Conservation (phyloP, 2,113 vertebrate species). For the Oryzias curvinotus region DNA sequence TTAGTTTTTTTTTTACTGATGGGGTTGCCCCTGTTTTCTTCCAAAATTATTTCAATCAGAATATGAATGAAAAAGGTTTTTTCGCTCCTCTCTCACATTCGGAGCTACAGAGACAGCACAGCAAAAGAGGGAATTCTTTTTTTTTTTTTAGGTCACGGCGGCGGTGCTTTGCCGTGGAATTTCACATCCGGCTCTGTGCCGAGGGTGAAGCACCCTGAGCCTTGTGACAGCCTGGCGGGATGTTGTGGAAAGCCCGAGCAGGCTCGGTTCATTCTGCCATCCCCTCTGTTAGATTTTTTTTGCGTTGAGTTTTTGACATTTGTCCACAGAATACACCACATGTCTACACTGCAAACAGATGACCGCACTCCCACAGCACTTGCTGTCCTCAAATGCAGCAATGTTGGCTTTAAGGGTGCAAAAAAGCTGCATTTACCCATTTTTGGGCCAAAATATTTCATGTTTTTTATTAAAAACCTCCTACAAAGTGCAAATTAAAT, state of each 20-base stretch:
- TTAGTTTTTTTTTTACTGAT: neutral
- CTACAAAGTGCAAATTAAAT: too few relatives aligned
- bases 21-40: neutral
- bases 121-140: conserved; percentile 18
- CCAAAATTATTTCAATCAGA: conserved; percentile 13
- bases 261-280: conserved; percentile 17
- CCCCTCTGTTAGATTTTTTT: conserved; percentile 14
- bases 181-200: conserved; percentile 38
- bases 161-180: conserved; percentile 36
- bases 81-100: neutral
- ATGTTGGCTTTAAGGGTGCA: conserved; percentile 12
- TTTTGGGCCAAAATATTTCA: neutral
- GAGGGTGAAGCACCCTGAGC: conserved; percentile 31
- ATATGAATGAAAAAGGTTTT: conserved; percentile 15
- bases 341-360: conserved; percentile 35
- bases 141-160: conserved; percentile 27
- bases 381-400: conserved; percentile 36
- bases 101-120: conserved; percentile 13
- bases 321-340: conserved; percentile 53
- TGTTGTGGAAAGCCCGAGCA: conserved; percentile 9
- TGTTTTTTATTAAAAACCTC: neutral
- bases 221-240: conserved; percentile 15
- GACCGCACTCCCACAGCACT: conserved; percentile 35
- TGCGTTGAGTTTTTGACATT: conserved; percentile 42
- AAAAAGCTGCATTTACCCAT: neutral